Base-by-base conservation (phyloP, 2,888 invertebrate genomes). In the Meteorus cinctellus region DNA sequence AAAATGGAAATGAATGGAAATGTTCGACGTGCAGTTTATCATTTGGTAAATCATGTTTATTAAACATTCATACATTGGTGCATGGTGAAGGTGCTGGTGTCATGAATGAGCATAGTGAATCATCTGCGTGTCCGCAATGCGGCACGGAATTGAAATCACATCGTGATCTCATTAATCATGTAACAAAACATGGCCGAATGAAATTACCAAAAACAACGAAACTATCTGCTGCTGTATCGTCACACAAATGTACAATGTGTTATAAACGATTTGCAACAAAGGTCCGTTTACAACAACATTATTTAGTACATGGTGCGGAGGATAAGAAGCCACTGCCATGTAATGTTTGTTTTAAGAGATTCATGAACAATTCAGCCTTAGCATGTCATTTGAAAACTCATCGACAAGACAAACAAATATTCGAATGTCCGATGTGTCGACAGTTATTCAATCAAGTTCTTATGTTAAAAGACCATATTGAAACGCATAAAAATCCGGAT, bases 381-480 rank as follows among this genome's bases (percentile, higher is more conserved):
- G 91, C 93, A 2, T 94, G 94, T 81, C 95, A 95, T 86, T 87
- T 93, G 76, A 95, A 94, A 89, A 93, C 92, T 4, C 95, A 95
- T 84, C 89, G 90, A 85, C 89, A 90, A 80, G 92, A 93, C 76
- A 92, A 92, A 80, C 93, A 93, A 82, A 91, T 91, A 71, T 94
- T 94, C 82, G 93, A 94, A 84, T 96, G 96, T 86, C 94, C 94
- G 0, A 93, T 95, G 84, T 96, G 96, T 86, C 92, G 92, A 74
- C 91, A 93, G 83, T 91, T 92, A 16, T 95, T 94, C 85, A 92
- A 93, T 79, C 92, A 93, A 82, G 91, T 94, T n/a, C 85, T 92
- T 1, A 90, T 91, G 74, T 89, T 95, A 81, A 94, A 93, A 84
- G 91, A 92, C 71, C 95, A 95, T 85, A 93, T 94, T 36, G 91